Evolutionary conservation across 2,113 vertebrate species (phyloP), one percentile per base, ranked within the genome.

Genomic region (Crotophaga sulcirostris): DNA sequence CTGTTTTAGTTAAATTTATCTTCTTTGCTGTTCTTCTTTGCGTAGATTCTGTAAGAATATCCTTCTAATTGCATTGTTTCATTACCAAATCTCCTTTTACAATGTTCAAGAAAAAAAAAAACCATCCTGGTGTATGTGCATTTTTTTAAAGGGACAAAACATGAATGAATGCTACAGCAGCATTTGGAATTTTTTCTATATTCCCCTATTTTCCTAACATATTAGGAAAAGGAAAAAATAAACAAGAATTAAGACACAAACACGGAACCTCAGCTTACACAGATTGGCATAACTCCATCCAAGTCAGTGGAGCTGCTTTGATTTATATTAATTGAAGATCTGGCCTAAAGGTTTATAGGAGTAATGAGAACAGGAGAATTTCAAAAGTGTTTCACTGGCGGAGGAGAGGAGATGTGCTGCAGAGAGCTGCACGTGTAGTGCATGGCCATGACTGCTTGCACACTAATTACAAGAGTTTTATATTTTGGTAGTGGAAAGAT

Each of bases 381-480:
- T 93, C 79, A 52, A 64, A 24, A 13, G 60, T 4, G n/a, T 69
- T 77, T 33, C 3, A 0, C 69, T 58, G 91, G 56, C 0, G 1
- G 68, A 90, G 79, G 59, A 79, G 59, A 80, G 82, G 18, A 85
- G 90, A 91, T 75, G 4, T 49, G 9, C 66, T 83, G 47, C 1
- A 0, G 68, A 78, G 68, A 94, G 69, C 84, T 84, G 60, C 74
- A 69, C 89, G 79, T 40, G 51, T 36, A 90, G 34, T 4, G 69
- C 47, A 1, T 74, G 83, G 85, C 75, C 81, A 28, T 54, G 78
- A 92, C 75, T 93, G 73, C 89, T 54, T 74, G 88, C 84, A 92
- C 51, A 49, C 76, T 95, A 90, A 92, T 93, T 93, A 97, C 91
- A 83, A 81, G 58, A 69, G 89, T 76, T 96, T 64, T 81, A 74